Evolutionary conservation across 2,113 vertebrate species (phyloP).

Genomic region (Caranx ignobilis): DNA sequence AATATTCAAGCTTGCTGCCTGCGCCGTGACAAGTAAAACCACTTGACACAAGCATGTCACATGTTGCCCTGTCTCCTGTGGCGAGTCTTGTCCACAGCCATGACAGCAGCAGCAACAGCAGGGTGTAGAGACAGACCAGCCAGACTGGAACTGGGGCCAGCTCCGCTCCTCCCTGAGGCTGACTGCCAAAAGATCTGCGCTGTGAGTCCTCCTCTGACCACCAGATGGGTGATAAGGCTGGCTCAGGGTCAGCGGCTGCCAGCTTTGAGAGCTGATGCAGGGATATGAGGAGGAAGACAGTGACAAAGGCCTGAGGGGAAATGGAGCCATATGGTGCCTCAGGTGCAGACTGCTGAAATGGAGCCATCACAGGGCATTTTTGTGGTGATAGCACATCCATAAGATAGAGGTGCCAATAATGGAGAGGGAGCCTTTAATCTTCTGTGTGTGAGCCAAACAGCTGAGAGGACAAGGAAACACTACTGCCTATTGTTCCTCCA

Average conservation of each 20-base stretch:
- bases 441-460: not conserved
- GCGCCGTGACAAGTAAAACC: not conserved
- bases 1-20: not conserved
- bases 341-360: slow-evolving; percentile 32
- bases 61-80: slow-evolving; percentile 3
- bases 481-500: not conserved
- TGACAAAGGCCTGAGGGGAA: slow-evolving; percentile 8
- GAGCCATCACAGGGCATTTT: slow-evolving; percentile 27
- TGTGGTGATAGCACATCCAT: not conserved
- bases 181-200: slow-evolving; percentile 30
- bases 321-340: slow-evolving; percentile 35
- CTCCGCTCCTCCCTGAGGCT: not conserved
- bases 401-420: not conserved
- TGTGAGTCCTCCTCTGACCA: not conserved
- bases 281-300: not conserved
- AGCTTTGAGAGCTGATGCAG: slow-evolving; percentile 15
- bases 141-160: slow-evolving; percentile 29
- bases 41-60: slow-evolving; percentile 3
- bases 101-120: slow-evolving; percentile 23
- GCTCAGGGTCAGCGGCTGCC: slow-evolving; percentile 28
- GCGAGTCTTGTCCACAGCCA: slow-evolving; percentile 11
- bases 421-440: slow-evolving; percentile 36
- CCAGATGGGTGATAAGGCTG: slow-evolving; percentile 53
- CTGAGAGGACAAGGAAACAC: not conserved
- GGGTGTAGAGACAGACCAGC: slow-evolving; percentile 19